These are phyloP conservation scores for Aphelenchoides avenae DNA, from an alignment of 1,140 invertebrate genomes.

Conservation along the genomic window DNA sequence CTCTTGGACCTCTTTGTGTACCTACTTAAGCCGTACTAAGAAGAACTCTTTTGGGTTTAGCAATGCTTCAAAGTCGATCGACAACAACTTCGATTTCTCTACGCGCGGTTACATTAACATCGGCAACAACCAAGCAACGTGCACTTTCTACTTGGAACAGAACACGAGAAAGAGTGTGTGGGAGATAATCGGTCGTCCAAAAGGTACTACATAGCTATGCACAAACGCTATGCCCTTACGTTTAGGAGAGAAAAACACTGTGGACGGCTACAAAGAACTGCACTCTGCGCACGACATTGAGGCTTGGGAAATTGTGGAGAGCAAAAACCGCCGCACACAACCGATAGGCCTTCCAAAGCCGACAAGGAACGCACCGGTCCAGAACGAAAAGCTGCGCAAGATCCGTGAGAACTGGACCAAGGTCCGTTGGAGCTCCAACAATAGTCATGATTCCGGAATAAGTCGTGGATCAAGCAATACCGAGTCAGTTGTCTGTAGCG, in stretches of 20 bases:
- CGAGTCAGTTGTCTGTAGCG: too few relatives aligned
- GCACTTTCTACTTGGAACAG: constrained; percentile 28
- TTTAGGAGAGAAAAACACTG: constrained; percentile 7
- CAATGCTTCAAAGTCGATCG: constrained; percentile 7
- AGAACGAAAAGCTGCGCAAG: constrained; percentile 4
- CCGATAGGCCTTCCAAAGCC: background rate
- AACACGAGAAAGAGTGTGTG: constrained; percentile 29
- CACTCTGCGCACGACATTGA: background rate
- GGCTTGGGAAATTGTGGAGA: background rate
- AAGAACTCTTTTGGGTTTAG: constrained; percentile 6
- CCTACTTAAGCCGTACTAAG: too few relatives aligned
- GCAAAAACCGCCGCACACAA: constrained; percentile 2
- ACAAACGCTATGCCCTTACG: background rate
- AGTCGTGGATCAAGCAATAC: too few relatives aligned
- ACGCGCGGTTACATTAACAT: constrained; percentile 29
- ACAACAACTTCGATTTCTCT: constrained; percentile 26
- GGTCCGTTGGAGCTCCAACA: too few relatives aligned
- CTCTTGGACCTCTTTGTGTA: too few relatives aligned
- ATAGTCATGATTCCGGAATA: too few relatives aligned
- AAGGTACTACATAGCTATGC: constrained; percentile 1
- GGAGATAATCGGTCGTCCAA: constrained; percentile 14
- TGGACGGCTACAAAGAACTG: constrained; percentile 16
- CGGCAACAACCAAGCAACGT: constrained; percentile 25
- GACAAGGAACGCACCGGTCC: background rate
- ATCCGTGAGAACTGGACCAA: constrained; percentile 7